phyloP scores from a whole-genome alignment of 2,888 invertebrate genomes.

The Plemyria rubiginata region DNA sequence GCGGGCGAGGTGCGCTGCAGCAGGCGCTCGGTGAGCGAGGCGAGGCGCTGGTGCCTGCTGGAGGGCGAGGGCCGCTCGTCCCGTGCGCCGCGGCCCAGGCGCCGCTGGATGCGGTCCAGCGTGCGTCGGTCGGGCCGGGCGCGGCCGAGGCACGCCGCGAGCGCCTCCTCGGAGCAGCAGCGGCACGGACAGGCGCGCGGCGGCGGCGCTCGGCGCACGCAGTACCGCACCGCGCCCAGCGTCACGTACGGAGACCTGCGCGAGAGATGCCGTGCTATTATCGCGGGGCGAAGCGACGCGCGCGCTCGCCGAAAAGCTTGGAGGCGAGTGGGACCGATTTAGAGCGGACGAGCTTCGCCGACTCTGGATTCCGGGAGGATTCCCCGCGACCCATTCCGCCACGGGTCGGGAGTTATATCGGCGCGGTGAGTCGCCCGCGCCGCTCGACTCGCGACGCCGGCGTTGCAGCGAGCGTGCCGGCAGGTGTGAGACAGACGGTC shows the following conservation, averaged over 20 bases:
- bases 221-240: slow-evolving; percentile 89
- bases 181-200: slow-evolving; percentile 84
- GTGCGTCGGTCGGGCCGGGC: slow-evolving; percentile 86
- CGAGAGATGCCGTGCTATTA: slow-evolving; percentile 63
- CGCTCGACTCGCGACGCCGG: slow-evolving; percentile 6
- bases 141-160: slow-evolving; percentile 82
- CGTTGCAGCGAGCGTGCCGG: slow-evolving; percentile 53
- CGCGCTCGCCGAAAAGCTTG: slow-evolving; percentile 73
- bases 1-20: slow-evolving; percentile 82
- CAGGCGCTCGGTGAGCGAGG: slow-evolving; percentile 92
- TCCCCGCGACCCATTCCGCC: slow-evolving; percentile 77
- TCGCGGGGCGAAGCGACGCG: slow-evolving; percentile 53
- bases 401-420: slow-evolving; percentile 67
- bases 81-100: slow-evolving; percentile 86
- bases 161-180: slow-evolving; percentile 84
- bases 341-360: slow-evolving; percentile 74
- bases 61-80: slow-evolving; percentile 81
- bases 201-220: slow-evolving; percentile 87
- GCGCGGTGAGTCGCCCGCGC: slow-evolving; percentile 58
- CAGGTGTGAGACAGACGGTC: slow-evolving; percentile 79
- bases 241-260: slow-evolving; percentile 86
- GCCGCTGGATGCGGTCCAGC: slow-evolving; percentile 93
- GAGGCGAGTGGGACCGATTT: slow-evolving; percentile 80
- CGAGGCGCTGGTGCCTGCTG: slow-evolving; percentile 88
- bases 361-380: slow-evolving; percentile 80